Evolutionary conservation across 1,140 invertebrate genomes (phyloP).

Genomic region (Cephus cinctus): DNA sequence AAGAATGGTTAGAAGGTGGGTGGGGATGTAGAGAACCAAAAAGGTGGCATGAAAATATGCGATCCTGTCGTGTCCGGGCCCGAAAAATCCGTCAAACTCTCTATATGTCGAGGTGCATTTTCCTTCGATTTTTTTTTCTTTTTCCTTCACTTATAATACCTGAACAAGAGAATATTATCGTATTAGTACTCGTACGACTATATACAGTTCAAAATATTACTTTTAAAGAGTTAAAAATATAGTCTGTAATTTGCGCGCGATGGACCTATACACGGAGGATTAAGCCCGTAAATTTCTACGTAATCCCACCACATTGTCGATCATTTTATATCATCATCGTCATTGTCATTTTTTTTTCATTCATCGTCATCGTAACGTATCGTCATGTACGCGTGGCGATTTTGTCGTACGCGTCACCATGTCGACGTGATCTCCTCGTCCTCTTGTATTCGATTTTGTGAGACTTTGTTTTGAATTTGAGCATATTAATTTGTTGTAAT

Average conservation of each 20-base stretch:
- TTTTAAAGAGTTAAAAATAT: constrained; percentile 58
- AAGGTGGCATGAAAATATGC: constrained; percentile 14
- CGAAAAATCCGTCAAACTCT: background rate
- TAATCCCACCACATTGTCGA: too few species aligned
- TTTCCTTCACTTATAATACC: constrained; percentile 29
- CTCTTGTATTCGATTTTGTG: constrained; percentile 21
- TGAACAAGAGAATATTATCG: constrained; percentile 20
- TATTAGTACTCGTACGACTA: constrained; percentile 34
- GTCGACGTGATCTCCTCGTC: constrained; percentile 8
- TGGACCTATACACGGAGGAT: constrained; percentile 45
- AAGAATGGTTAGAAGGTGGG: constrained; percentile 10
- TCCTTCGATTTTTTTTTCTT: background rate
- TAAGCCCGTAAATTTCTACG: constrained; percentile 25
- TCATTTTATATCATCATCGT: background rate
- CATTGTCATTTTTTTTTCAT: constrained; percentile 20
- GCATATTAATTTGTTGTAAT: constrained; percentile 35
- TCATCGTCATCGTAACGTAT: constrained; percentile 11
- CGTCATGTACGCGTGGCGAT: background rate
- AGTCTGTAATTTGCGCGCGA: constrained; percentile 52
- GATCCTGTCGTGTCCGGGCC: background rate
- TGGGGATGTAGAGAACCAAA: constrained; percentile 3
- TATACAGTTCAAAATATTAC: constrained; percentile 50
- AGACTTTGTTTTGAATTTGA: constrained; percentile 36
- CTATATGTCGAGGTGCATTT: too few species aligned
- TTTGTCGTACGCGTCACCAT: background rate